Conservation (phyloP, 2,113 vertebrate species). For the Lampris incognitus region DNA sequence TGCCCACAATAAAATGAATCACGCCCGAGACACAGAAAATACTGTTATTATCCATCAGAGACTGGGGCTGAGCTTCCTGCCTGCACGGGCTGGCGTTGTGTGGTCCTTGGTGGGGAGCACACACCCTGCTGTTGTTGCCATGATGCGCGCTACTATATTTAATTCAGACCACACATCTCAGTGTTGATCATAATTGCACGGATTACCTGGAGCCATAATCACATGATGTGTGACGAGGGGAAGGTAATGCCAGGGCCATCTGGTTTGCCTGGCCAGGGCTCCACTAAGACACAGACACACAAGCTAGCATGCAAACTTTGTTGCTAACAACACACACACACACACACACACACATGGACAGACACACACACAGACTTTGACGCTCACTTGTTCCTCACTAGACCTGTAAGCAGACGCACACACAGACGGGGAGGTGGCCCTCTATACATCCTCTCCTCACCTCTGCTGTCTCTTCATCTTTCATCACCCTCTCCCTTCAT, state of each 20-base stretch:
- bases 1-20: neutral
- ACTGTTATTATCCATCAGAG: slow-evolving; percentile 3
- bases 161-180: slow-evolving; percentile 44
- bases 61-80: slow-evolving; percentile 6
- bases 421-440: slow-evolving; percentile 4
- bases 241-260: slow-evolving; percentile 58
- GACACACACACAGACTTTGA: neutral
- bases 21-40: slow-evolving; percentile 30
- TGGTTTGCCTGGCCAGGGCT: slow-evolving; percentile 42
- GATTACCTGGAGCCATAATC: slow-evolving; percentile 67
- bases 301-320: neutral
- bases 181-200: slow-evolving; percentile 48
- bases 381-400: neutral
- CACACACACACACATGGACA: neutral
- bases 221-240: slow-evolving; percentile 59
- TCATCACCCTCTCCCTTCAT: slow-evolving; percentile 26
- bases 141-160: slow-evolving; percentile 55
- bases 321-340: neutral
- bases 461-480: slow-evolving; percentile 34
- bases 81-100: slow-evolving; percentile 20
- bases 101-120: slow-evolving; percentile 16
- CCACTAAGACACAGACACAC: neutral
- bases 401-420: neutral
- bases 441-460: neutral
- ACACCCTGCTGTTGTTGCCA: slow-evolving; percentile 44